These are phyloP conservation scores for Etheostoma nigrum DNA, from an alignment of 2,797 vertebrate genomes.

Conservation along the genomic window DNA sequence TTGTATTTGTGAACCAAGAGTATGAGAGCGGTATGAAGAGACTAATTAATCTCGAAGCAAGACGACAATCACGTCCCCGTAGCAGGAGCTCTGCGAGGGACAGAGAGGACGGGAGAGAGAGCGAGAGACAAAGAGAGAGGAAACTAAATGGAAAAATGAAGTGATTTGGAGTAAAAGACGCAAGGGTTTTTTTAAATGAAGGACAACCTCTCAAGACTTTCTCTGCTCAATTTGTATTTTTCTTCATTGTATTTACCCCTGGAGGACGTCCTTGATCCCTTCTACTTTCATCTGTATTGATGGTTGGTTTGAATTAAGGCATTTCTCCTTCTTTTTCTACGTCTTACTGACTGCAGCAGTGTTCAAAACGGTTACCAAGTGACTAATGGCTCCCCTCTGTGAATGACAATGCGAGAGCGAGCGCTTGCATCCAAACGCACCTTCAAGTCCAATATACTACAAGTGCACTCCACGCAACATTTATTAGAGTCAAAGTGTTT, in stretches of 20 bases:
- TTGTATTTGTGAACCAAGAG: constrained; percentile 78
- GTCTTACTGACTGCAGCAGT: constrained; percentile 63
- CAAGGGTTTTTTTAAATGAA: constrained; percentile 64
- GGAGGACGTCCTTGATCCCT: constrained; percentile 69
- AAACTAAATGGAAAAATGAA: constrained; percentile 70
- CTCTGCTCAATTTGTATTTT: constrained; percentile 71
- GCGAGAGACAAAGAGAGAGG: constrained; percentile 60
- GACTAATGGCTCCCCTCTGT: constrained; percentile 67
- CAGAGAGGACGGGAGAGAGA: constrained; percentile 59
- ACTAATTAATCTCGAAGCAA: constrained; percentile 80
- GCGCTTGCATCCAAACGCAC: constrained; percentile 52
- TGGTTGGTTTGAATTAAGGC: constrained; percentile 79
- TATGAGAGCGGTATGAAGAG: constrained; percentile 70
- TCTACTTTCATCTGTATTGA: constrained; percentile 81
- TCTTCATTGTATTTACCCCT: constrained; percentile 61
- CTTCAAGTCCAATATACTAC: constrained; percentile 56
- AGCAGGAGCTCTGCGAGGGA: constrained; percentile 62
- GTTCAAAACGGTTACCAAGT: constrained; percentile 54
- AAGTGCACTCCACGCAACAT: constrained; percentile 51
- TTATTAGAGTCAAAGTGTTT: constrained; percentile 39
- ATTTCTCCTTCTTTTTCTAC: constrained; percentile 72
- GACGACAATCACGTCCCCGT: constrained; percentile 86
- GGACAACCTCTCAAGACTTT: constrained; percentile 79
- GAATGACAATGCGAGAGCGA: constrained; percentile 67
- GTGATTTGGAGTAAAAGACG: constrained; percentile 63